Evolutionary conservation across 1,140 invertebrate genomes (phyloP).

Genomic region (Scaptomyza pallida): DNA sequence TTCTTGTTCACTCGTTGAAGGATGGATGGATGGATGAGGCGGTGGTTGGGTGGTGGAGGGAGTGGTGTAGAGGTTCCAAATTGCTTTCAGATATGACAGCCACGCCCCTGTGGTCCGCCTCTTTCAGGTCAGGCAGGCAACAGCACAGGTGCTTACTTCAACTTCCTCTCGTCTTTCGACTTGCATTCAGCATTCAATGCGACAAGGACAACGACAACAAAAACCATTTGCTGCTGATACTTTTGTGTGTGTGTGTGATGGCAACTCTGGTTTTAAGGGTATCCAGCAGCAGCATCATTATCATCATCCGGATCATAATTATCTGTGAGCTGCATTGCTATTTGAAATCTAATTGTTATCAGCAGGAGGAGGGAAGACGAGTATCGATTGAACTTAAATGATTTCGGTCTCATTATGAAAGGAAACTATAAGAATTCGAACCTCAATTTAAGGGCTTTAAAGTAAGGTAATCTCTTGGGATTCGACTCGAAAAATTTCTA

Average conservation of each 20-base stretch:
- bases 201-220: slow-evolving; percentile 32
- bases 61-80: slow-evolving; percentile 39
- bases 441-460: too few species aligned
- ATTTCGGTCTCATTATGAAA: too few species aligned
- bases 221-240: slow-evolving; percentile 56
- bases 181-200: slow-evolving; percentile 47
- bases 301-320: background rate
- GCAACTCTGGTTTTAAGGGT: slow-evolving; percentile 18
- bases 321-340: background rate
- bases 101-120: slow-evolving; percentile 58
- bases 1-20: slow-evolving; percentile 71
- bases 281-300: background rate
- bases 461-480: too few species aligned
- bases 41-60: slow-evolving; percentile 6
- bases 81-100: slow-evolving; percentile 82
- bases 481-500: too few species aligned
- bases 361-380: background rate
- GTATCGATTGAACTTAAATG: background rate
- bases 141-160: slow-evolving; percentile 10
- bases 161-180: slow-evolving; percentile 13
- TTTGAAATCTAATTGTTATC: slow-evolving; percentile 6
- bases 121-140: slow-evolving; percentile 60
- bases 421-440: background rate
- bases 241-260: slow-evolving; percentile 41
- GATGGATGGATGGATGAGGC: too few species aligned